Percentiles rank a stretch among this genome's conserved stretches.
phyloP scores from a whole-genome alignment of 2,113 vertebrate genomes.

The Panurus biarmicus region DNA sequence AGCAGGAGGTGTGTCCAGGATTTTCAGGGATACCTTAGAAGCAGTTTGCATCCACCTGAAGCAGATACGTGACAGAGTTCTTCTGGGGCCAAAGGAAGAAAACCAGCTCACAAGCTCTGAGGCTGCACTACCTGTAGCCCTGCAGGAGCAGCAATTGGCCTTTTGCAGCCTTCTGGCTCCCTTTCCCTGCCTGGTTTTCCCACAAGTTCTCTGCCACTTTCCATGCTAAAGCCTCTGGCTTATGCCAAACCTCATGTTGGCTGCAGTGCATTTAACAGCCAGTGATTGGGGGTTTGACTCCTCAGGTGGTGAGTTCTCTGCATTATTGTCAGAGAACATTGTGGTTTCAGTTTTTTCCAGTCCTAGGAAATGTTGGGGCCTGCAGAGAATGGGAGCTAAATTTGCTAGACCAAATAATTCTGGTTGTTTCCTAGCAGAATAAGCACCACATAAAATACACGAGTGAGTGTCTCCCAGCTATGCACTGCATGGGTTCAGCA shows the following conservation, averaged over 20 bases:
- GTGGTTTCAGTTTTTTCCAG: not conserved
- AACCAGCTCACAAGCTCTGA: not conserved
- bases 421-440: not conserved
- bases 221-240: not conserved
- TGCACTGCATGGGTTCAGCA: not conserved
- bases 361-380: not conserved
- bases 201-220: not conserved
- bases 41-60: not conserved
- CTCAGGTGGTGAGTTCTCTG: not conserved
- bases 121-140: not conserved
- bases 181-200: not conserved
- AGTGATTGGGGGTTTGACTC: not conserved
- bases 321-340: not conserved
- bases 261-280: not conserved
- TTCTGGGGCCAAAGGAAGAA: not conserved
- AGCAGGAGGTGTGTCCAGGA: not conserved
- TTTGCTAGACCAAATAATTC: not conserved
- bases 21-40: not conserved
- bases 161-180: not conserved
- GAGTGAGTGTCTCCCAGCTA: not conserved
- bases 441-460: not conserved
- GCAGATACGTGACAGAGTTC: not conserved
- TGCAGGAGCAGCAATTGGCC: not conserved
- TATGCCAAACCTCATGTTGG: slow-evolving; percentile 12
- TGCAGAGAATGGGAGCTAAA: not conserved